Conservation (phyloP, 2,113 vertebrate species). For the Strix uralensis region DNA sequence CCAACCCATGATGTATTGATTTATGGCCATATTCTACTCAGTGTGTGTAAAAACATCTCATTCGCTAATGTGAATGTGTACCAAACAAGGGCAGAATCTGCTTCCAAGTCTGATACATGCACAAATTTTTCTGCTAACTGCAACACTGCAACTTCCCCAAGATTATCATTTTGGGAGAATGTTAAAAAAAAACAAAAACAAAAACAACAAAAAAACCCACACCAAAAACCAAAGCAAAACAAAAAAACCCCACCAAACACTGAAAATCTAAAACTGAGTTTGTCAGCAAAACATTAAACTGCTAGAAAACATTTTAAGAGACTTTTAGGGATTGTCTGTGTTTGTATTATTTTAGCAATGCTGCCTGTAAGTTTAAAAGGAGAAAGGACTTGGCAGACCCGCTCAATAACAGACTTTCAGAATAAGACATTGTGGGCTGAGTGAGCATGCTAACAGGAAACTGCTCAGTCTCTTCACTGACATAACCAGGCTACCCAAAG, state of each 20-base stretch:
- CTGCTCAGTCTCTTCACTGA: constrained; percentile 72
- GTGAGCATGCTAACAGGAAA: constrained; percentile 85
- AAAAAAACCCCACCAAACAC: neutral
- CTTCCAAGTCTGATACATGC: neutral
- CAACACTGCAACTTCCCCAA: neutral
- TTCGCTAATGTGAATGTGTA: neutral
- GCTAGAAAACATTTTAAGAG: constrained; percentile 22
- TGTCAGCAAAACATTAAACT: constrained; percentile 8
- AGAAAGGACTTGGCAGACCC: constrained; percentile 60
- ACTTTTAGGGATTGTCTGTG: neutral
- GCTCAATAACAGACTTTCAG: constrained; percentile 40
- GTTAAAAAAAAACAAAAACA: neutral
- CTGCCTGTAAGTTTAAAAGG: constrained; percentile 50
- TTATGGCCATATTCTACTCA: neutral
- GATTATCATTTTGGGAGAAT: neutral
- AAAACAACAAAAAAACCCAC: too few species aligned
- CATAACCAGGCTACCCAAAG: constrained; percentile 60
- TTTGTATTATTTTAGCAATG: neutral
- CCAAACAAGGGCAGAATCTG: neutral
- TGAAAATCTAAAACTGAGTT: neutral
- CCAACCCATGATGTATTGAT: neutral
- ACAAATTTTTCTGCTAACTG: neutral
- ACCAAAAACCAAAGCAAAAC: neutral
- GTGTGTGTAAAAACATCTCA: neutral
- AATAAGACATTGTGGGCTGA: constrained; percentile 52